Evolutionary conservation across 2,888 invertebrate genomes (phyloP).

Genomic region (Linhomoeus sp.): DNA sequence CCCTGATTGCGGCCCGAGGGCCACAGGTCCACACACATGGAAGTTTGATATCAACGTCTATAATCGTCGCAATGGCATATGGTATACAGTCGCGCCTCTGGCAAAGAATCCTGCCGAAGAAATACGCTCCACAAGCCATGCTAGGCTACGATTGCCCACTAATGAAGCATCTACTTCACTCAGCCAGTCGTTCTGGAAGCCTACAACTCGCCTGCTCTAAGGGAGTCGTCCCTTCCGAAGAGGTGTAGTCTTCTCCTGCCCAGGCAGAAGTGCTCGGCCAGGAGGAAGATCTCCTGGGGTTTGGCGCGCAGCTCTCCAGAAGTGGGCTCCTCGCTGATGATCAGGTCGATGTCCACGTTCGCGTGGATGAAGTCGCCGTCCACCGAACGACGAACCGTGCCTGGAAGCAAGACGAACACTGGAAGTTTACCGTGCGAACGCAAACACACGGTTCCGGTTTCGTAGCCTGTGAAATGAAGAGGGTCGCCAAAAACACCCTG

Average conservation of each 20-base stretch:
- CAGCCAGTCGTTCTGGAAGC: neutral
- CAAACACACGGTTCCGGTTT: neutral
- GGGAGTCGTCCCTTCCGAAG: slow-evolving; percentile 83
- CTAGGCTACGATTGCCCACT: neutral
- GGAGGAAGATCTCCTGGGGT: slow-evolving; percentile 92
- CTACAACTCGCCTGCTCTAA: slow-evolving; percentile 52
- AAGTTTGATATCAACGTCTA: neutral
- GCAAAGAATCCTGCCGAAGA: too few species aligned
- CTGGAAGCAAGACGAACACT: slow-evolving; percentile 30
- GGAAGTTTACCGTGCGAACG: too few species aligned
- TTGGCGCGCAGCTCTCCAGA: slow-evolving; percentile 73
- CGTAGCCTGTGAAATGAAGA: neutral
- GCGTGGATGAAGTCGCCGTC: slow-evolving; percentile 97
- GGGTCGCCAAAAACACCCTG: neutral
- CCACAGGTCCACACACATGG: too few species aligned
- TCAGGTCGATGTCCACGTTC: slow-evolving; percentile 90
- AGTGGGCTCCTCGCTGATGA: slow-evolving; percentile 65
- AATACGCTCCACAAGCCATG: neutral
- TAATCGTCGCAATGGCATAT: too few species aligned
- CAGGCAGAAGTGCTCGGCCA: slow-evolving; percentile 92
- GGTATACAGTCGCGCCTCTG: too few species aligned
- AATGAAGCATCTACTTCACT: neutral
- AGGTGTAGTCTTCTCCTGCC: slow-evolving; percentile 71
- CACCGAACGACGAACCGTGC: slow-evolving; percentile 65
- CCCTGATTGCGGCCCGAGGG: too few species aligned